Conservation (phyloP, 1,140 invertebrate genomes). For the Hyphantria cunea region DNA sequence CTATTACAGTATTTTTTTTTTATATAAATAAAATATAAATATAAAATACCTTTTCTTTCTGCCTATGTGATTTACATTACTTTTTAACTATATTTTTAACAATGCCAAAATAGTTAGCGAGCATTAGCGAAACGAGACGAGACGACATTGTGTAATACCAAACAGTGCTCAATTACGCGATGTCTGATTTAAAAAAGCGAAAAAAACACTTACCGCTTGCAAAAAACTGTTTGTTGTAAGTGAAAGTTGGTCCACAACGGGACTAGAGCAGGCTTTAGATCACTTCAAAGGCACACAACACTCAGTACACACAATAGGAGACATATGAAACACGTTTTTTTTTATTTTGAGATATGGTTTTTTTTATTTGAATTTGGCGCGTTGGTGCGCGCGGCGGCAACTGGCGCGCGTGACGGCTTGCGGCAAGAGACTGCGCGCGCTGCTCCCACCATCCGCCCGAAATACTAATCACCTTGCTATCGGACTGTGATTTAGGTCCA, state of each 20-base stretch:
- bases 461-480: constrained; percentile 79
- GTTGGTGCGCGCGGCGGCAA: constrained; percentile 57
- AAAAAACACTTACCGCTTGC: constrained; percentile 71
- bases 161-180: constrained; percentile 52
- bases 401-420: constrained; percentile 62
- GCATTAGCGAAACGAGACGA: constrained; percentile 40
- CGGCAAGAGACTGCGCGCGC: constrained; percentile 72
- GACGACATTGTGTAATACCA: constrained; percentile 54
- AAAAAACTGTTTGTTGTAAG: constrained; percentile 53
- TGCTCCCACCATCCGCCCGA: constrained; percentile 69
- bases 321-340: constrained; percentile 42
- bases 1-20: not conserved
- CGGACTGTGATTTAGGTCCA: constrained; percentile 55
- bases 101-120: constrained; percentile 42
- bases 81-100: constrained; percentile 4
- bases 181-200: constrained; percentile 56
- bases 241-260: constrained; percentile 51
- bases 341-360: constrained; percentile 19
- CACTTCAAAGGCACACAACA: constrained; percentile 67
- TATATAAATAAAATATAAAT: not conserved
- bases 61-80: not conserved
- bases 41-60: not conserved
- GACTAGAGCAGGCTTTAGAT: constrained; percentile 45
- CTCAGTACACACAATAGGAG: constrained; percentile 56
- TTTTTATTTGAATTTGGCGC: constrained; percentile 51